Percentiles rank a stretch among this genome's conserved stretches.
Evolutionary conservation across 2,888 invertebrate genomes (phyloP).

Genomic region (Lasioglossum malachurum): DNA sequence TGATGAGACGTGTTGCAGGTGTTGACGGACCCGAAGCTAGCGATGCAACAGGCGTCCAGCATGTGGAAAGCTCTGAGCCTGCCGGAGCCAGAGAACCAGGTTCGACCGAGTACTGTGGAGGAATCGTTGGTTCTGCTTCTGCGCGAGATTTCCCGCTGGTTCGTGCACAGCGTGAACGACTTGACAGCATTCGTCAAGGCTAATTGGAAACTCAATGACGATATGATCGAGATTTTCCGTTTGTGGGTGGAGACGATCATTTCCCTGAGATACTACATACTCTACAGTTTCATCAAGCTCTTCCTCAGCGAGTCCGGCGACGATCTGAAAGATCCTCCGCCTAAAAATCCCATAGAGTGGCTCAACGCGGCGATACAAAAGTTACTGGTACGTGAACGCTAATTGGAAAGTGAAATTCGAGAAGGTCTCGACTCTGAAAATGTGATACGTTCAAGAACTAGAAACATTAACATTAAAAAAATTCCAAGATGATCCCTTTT

Average conservation of each 20-base stretch:
- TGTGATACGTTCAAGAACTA: no score
- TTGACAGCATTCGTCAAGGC: slow-evolving; percentile 85
- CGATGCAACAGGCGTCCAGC: slow-evolving; percentile 90
- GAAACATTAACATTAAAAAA: no score
- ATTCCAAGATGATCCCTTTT: no score
- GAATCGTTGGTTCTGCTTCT: slow-evolving; percentile 91
- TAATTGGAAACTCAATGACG: slow-evolving; percentile 83
- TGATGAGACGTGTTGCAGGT: slow-evolving; percentile 85
- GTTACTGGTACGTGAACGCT: neutral
- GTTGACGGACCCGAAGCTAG: slow-evolving; percentile 91
- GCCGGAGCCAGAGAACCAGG: slow-evolving; percentile 94
- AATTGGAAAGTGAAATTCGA: neutral
- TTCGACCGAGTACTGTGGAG: slow-evolving; percentile 91
- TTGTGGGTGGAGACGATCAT: neutral
- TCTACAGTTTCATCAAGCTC: neutral
- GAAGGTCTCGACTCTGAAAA: no score
- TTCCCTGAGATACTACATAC: neutral
- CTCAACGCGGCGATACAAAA: neutral
- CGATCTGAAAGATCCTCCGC: neutral
- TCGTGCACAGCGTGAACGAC: slow-evolving; percentile 92
- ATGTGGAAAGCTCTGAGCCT: slow-evolving; percentile 90
- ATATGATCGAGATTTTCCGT: neutral
- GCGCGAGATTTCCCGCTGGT: slow-evolving; percentile 91
- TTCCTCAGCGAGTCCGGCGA: neutral
- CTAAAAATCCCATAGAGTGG: neutral